phyloP scores from a whole-genome alignment of 2,888 invertebrate species.

The Scaptodrosophila latifasciaeformis region DNA sequence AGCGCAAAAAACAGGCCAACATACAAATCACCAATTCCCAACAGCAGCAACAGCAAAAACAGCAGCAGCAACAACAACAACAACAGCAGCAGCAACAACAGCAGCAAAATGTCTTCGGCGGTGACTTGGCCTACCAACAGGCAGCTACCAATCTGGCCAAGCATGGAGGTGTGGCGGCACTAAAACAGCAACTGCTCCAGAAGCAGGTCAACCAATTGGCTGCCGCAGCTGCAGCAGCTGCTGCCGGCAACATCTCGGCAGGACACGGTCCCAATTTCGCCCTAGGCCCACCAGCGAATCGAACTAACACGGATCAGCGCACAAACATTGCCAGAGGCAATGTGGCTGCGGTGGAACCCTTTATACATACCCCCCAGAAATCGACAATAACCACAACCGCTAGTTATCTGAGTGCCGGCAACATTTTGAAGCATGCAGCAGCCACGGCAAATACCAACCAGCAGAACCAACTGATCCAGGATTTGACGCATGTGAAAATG shows the following conservation, averaged over 20 bases:
- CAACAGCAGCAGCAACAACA: constrained; percentile 40
- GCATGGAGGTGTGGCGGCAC: constrained; percentile 65
- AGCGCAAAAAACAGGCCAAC: constrained; percentile 90
- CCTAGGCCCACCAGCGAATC: constrained; percentile 39
- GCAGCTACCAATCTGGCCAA: constrained; percentile 35
- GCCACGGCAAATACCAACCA: constrained; percentile 73
- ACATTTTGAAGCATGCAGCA: constrained; percentile 70
- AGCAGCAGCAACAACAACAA: constrained; percentile 45
- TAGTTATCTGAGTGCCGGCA: constrained; percentile 73
- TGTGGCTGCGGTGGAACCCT: constrained; percentile 91
- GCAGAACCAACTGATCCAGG: constrained; percentile 74
- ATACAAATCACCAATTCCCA: constrained; percentile 73
- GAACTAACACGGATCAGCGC: constrained; percentile 44
- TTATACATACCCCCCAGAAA: constrained; percentile 86
- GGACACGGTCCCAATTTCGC: constrained; percentile 35
- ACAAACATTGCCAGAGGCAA: constrained; percentile 80
- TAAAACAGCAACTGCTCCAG: constrained; percentile 68
- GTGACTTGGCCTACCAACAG: constrained; percentile 14
- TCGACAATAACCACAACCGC: constrained; percentile 75
- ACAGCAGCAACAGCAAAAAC: constrained; percentile 62
- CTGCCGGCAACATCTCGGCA: constrained; percentile 32
- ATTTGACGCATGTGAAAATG: constrained; percentile 72
- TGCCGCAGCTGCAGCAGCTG: constrained; percentile 48
- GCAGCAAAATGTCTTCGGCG: constrained; percentile 26
- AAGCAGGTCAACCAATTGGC: constrained; percentile 61